Conservation (phyloP, 2,888 invertebrate genomes). For the Spilosoma lubricipeda region DNA sequence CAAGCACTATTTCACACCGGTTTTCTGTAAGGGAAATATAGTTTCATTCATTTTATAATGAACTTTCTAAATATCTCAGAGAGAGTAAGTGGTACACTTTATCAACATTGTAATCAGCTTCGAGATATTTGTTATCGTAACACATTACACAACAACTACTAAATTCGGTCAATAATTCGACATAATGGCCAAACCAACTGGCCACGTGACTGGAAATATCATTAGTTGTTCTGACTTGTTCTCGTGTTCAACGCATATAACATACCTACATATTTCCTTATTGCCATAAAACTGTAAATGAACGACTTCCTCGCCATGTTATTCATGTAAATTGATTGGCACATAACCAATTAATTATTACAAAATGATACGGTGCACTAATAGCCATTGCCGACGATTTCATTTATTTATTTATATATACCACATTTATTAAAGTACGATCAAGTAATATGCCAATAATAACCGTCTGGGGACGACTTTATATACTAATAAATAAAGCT, state of each 20-base stretch:
- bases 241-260: constrained; percentile 1
- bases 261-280: constrained; percentile 4
- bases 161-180: background rate
- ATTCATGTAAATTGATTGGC: constrained; percentile 5
- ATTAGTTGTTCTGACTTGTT: background rate
- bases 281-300: constrained; percentile 4
- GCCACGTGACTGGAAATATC: background rate
- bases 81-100: background rate
- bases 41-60: background rate
- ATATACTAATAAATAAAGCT: too few relatives aligned
- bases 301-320: constrained; percentile 8
- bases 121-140: background rate
- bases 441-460: too few relatives aligned
- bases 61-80: background rate
- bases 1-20: too few relatives aligned
- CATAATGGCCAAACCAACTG: background rate
- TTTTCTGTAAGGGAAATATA: too few relatives aligned
- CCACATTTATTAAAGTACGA: background rate
- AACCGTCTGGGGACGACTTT: too few relatives aligned
- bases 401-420: background rate
- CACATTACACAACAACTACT: background rate
- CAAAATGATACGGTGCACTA: background rate
- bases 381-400: background rate
- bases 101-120: background rate
- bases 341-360: background rate